phyloP scores from a whole-genome alignment of 2,888 invertebrate species.

The Phymatocera aterrima region DNA sequence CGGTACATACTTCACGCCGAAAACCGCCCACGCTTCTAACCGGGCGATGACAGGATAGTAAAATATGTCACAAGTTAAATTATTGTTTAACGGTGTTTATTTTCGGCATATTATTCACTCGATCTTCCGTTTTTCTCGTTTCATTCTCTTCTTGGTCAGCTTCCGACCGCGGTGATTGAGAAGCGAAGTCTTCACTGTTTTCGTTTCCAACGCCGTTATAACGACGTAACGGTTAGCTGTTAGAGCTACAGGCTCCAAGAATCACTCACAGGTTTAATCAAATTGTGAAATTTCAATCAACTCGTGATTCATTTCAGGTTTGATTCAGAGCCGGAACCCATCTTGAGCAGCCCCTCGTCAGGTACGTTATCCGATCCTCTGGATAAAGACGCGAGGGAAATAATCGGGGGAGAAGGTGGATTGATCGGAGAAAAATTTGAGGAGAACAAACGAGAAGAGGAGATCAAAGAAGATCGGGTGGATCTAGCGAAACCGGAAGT shows the following conservation, averaged over 20 bases:
- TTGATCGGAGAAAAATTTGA: background rate
- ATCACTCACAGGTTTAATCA: too few species aligned
- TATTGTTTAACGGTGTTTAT: background rate
- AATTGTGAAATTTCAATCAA: background rate
- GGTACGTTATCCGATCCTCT: background rate
- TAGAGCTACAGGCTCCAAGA: too few species aligned
- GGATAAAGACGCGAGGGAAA: background rate
- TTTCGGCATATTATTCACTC: background rate
- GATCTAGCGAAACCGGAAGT: background rate
- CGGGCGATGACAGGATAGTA: slow-evolving; percentile 15
- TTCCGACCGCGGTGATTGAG: background rate
- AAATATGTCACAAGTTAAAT: slow-evolving; percentile 14
- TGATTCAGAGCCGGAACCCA: background rate
- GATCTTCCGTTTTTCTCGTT: background rate
- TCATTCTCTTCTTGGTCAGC: background rate
- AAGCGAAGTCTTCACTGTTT: background rate
- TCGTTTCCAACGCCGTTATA: too few species aligned
- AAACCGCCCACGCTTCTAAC: background rate
- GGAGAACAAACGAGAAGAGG: background rate
- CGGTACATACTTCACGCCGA: background rate
- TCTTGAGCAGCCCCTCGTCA: background rate
- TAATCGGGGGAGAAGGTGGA: background rate
- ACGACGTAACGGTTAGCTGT: too few species aligned
- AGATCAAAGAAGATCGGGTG: background rate
- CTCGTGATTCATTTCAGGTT: slow-evolving; percentile 31